Percentiles rank a stretch among this genome's conserved stretches.
Conservation (phyloP, 2,888 invertebrate species). For the Hofmannophila pseudospretella region DNA sequence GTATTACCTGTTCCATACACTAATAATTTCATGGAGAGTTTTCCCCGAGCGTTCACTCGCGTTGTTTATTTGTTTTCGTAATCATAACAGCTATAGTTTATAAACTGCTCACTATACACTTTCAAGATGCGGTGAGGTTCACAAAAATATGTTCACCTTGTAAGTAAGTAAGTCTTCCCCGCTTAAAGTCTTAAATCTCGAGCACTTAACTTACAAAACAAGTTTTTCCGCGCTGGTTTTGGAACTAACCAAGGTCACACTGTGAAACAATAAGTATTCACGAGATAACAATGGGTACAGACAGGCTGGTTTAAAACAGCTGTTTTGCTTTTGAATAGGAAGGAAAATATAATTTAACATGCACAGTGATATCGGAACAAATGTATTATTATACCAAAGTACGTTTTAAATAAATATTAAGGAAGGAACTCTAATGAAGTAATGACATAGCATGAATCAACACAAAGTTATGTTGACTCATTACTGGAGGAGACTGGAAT, state of each 20-base stretch:
- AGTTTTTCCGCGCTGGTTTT: neutral
- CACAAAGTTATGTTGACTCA: no score
- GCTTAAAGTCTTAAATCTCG: neutral
- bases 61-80: neutral
- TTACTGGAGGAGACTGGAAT: no score
- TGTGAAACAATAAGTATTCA: neutral
- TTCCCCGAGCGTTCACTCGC: neutral
- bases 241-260: neutral
- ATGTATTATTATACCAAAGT: no score
- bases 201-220: neutral
- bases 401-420: no score
- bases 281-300: neutral
- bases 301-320: neutral
- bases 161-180: neutral
- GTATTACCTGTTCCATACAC: conserved; percentile 31
- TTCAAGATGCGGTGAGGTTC: neutral
- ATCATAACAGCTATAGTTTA: neutral
- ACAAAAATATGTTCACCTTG: neutral
- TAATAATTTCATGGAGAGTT: neutral
- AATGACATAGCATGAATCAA: no score
- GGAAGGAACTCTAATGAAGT: no score
- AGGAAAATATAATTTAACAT: neutral
- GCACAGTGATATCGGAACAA: no score
- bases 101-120: conserved; percentile 1
- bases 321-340: neutral